These are phyloP conservation scores for Cyrtorhinus lividipennis DNA, from an alignment of 1,140 invertebrate species.

Conservation along the genomic window DNA sequence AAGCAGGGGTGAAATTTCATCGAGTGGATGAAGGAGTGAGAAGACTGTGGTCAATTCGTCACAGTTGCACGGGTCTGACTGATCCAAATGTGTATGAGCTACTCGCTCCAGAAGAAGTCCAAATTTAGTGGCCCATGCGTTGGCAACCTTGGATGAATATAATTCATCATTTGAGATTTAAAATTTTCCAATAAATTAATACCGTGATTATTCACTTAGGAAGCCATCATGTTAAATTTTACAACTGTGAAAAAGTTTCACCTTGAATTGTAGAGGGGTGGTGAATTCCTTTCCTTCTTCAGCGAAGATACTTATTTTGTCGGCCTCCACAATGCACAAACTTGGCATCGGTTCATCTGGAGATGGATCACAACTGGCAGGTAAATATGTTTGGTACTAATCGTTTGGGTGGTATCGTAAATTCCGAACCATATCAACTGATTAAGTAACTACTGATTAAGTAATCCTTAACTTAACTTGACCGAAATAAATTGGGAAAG, in stretches of 20 bases:
- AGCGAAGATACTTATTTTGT: constrained; percentile 62
- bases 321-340: constrained; percentile 61
- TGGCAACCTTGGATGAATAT: constrained; percentile 34
- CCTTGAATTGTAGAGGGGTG: constrained; percentile 69
- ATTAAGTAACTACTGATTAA: too few relatives aligned
- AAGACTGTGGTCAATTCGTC: constrained; percentile 49
- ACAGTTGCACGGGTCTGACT: constrained; percentile 5
- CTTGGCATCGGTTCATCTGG: constrained; percentile 30
- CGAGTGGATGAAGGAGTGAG: constrained; percentile 71
- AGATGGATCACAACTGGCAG: too few relatives aligned
- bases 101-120: constrained; percentile 54
- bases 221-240: too few relatives aligned
- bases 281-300: constrained; percentile 67
- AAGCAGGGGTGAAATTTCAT: constrained; percentile 74
- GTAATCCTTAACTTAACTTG: too few relatives aligned
- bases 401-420: constrained; percentile 31
- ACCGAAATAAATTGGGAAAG: constrained; percentile 28
- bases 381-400: constrained; percentile 27
- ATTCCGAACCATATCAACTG: constrained; percentile 35
- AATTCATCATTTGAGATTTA: too few relatives aligned
- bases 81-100: constrained; percentile 5
- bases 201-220: too few relatives aligned
- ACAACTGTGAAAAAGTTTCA: constrained; percentile 34
- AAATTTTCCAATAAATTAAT: too few relatives aligned
- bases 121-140: constrained; percentile 59